Conservation (phyloP, 2,888 invertebrate species). For the Micoletzkya japonica region DNA sequence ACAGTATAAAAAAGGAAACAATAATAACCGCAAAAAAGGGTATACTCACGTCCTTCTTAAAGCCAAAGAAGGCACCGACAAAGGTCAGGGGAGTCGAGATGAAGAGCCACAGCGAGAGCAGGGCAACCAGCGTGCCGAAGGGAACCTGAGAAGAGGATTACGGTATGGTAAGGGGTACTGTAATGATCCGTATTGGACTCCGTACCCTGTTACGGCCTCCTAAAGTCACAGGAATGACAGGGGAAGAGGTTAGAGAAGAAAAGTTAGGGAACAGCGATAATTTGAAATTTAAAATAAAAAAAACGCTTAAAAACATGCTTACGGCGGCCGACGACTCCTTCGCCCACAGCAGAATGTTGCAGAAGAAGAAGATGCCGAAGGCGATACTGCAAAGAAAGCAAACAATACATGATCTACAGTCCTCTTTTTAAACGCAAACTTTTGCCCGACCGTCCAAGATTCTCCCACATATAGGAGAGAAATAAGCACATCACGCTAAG, state of each 20-base stretch:
- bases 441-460: too few relatives aligned
- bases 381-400: slow-evolving; percentile 76
- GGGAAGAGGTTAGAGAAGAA: not conserved
- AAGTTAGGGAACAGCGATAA: not conserved
- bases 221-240: not conserved
- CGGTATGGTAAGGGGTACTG: not conserved
- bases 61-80: slow-evolving; percentile 96
- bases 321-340: slow-evolving; percentile 89
- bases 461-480: too few relatives aligned
- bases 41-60: slow-evolving; percentile 83
- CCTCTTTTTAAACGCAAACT: too few relatives aligned
- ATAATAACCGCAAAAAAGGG: not conserved
- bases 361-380: slow-evolving; percentile 92
- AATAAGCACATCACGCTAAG: too few relatives aligned
- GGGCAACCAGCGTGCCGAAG: slow-evolving; percentile 89
- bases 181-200: too few relatives aligned
- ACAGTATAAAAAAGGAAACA: too few relatives aligned
- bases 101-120: slow-evolving; percentile 93
- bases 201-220: too few relatives aligned
- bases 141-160: slow-evolving; percentile 77
- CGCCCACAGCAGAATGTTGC: slow-evolving; percentile 94
- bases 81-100: slow-evolving; percentile 98
- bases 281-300: not conserved
- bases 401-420: too few relatives aligned
- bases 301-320: not conserved